A percentile compares a stretch with the other conserved stretches of the same genome.
Conservation (phyloP, 2,113 vertebrate species). For the Dendrocopos noguchii region DNA sequence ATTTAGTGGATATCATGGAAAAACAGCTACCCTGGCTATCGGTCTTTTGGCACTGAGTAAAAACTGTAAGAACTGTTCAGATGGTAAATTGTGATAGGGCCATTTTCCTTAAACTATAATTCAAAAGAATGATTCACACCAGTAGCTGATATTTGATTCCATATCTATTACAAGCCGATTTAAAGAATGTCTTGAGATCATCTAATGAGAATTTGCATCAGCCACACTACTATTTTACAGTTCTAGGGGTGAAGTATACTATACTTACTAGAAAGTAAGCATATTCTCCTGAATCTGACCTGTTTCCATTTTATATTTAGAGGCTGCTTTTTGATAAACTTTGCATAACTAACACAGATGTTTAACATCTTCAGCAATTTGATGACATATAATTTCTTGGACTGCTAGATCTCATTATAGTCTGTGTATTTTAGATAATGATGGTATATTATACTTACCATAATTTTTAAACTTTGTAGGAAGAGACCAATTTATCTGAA, state of each 20-base stretch:
- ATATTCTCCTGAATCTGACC: background rate
- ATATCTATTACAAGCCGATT: background rate
- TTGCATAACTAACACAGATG: slow-evolving; percentile 29
- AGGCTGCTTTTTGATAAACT: slow-evolving; percentile 5
- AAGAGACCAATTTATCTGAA: slow-evolving; percentile 13
- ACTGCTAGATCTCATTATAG: background rate
- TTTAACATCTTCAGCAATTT: slow-evolving; percentile 13
- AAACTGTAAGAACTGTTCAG: background rate
- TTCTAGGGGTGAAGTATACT: background rate
- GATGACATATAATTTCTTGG: background rate
- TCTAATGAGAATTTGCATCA: background rate
- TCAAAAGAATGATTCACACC: background rate
- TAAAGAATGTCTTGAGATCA: background rate
- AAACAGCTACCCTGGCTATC: background rate
- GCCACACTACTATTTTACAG: background rate
- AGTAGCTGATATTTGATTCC: background rate
- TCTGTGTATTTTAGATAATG: background rate
- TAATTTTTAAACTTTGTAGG: background rate
- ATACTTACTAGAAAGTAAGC: background rate
- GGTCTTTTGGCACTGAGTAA: background rate
- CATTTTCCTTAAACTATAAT: background rate
- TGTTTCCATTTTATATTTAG: background rate
- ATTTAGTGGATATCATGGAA: background rate
- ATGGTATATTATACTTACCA: background rate
- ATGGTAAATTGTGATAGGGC: background rate